Base-by-base conservation (phyloP, 2,888 invertebrate species). In the Orthonevra nobilis region DNA sequence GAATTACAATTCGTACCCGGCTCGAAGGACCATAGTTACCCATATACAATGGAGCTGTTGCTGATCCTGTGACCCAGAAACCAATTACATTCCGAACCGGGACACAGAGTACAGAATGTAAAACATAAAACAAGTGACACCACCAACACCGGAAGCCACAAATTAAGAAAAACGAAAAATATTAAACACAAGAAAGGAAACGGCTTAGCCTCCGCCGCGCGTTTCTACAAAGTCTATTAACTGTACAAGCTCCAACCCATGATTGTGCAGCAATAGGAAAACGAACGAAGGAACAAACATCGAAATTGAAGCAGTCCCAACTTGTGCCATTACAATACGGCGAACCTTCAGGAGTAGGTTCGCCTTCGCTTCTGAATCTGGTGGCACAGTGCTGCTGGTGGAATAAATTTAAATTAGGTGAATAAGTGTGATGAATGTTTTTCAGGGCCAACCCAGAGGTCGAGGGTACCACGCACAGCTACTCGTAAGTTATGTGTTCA, bases 391-490 rank as follows among this genome's bases (percentile, higher is more conserved):
- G 46, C 68, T 19, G 54, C 34, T 17, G n/a, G n/a, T n/a, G 28
- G 54, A 61, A 75, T 75, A 69, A 75, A 75, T 75, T 68, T 42
- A 75, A 75, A 75, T 75, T 75, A 61, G 74, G 46, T 69, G 68
- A 61, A 54, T 61, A 75, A 69, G 56, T 34, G 68, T 68, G 68
- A 69, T 68, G 61, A 48, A 69, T 68, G 54, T 60, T 54, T n/a
- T n/a, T 56, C 74, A 54, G 61, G 68, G 74, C 44, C 60, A 32
- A 52, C 38, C 17, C 36, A 56, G 20, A 42, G 68, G 46, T 68
- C 56, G 34, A 14, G 28, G 9, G 30, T 38, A 7, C 3, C 28
- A 7, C 15, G 2, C 10, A 1, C 10, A n/a, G n/a, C n/a, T 32
- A 32, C 32, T 10, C 9, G 10, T 3, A 1, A n/a, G 15, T 1